A percentile compares a stretch with the other conserved stretches of the same genome.
Conservation (phyloP, 2,797 vertebrate species). For the Dendrocincla tyrannina region DNA sequence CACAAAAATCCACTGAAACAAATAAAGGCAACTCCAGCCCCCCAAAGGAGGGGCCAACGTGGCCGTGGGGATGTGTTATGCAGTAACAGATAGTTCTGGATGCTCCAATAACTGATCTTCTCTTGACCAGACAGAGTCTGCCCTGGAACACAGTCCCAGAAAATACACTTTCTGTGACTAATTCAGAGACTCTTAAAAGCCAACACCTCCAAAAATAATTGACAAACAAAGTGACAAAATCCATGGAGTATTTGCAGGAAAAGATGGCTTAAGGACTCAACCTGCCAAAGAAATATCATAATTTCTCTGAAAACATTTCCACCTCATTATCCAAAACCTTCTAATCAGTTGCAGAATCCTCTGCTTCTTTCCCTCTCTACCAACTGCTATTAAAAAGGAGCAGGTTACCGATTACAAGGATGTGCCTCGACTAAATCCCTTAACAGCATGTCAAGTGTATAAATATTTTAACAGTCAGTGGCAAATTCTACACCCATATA, state of each 20-base stretch:
- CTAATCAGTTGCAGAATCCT: neutral
- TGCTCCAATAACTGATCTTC: fast-evolving
- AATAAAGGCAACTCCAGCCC: fast-evolving
- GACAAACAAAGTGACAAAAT: neutral
- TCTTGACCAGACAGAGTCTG: neutral
- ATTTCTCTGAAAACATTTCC: neutral
- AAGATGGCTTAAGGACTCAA: neutral
- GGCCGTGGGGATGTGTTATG: neutral
- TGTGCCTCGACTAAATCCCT: neutral
- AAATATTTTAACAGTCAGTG: slow-evolving; percentile 31
- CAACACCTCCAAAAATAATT: neutral
- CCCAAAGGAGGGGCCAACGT: neutral
- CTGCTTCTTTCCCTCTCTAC: neutral
- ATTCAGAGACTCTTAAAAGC: neutral
- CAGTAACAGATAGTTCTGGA: neutral
- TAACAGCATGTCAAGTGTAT: neutral
- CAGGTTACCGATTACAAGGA: neutral
- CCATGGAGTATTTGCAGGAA: neutral
- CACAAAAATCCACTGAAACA: neutral
- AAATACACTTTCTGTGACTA: neutral
- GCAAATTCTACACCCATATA: slow-evolving; percentile 3
- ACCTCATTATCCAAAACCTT: neutral
- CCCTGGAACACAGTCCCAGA: neutral
- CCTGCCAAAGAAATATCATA: neutral
- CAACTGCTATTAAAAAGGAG: neutral